Percentiles rank a stretch among this genome's conserved stretches.
phyloP scores from a whole-genome alignment of 2,888 invertebrate species.

The Mesorhabditis sp. region DNA sequence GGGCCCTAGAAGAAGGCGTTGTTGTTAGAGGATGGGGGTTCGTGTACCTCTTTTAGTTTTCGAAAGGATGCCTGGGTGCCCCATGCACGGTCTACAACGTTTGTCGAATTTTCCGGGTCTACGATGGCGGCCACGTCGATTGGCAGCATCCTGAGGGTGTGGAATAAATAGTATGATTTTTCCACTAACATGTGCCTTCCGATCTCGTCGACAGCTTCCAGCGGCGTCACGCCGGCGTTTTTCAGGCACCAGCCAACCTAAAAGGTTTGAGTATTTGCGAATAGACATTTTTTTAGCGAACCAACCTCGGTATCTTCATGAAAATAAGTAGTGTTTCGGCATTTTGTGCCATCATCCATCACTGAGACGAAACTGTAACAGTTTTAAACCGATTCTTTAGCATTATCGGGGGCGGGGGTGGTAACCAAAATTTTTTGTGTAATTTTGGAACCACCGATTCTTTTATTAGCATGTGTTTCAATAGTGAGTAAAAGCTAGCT shows the following conservation, averaged over 20 bases:
- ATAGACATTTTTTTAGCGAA: not conserved
- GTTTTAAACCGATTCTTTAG: not conserved
- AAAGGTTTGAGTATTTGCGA: not conserved
- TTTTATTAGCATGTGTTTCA: too few relatives aligned
- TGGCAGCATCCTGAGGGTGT: not conserved
- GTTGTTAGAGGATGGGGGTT: not conserved
- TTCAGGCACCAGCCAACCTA: constrained; percentile 1
- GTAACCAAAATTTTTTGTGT: too few relatives aligned
- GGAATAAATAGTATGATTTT: not conserved
- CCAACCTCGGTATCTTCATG: constrained; percentile 3
- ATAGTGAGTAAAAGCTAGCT: too few relatives aligned
- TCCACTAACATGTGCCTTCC: not conserved
- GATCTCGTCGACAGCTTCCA: not conserved
- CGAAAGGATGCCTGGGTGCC: not conserved
- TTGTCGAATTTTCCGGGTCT: not conserved
- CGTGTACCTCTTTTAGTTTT: too few relatives aligned
- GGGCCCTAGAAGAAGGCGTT: not conserved
- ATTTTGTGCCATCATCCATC: not conserved
- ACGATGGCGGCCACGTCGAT: not conserved
- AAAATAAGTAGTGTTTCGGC: not conserved
- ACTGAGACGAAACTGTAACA: not conserved
- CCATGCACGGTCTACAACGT: not conserved
- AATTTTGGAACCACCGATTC: too few relatives aligned
- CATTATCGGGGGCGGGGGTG: too few relatives aligned
- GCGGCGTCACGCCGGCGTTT: not conserved